Conservation (phyloP, 2,888 invertebrate species). For the Brachyptera risi region DNA sequence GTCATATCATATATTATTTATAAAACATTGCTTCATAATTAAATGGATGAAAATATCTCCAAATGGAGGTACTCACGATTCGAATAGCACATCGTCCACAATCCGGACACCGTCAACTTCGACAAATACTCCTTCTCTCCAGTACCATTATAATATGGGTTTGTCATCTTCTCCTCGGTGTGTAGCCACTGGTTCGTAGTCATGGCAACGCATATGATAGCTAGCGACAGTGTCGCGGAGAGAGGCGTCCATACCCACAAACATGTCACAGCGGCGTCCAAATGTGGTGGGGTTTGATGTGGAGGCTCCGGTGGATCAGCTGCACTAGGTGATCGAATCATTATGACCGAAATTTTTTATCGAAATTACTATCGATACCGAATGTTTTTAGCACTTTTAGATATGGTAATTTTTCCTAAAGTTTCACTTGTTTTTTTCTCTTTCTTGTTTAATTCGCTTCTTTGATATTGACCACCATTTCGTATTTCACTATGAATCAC, state of each 20-base stretch:
- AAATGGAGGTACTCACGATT: slow-evolving; percentile 60
- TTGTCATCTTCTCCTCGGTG: slow-evolving; percentile 80
- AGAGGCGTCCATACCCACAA: slow-evolving; percentile 59
- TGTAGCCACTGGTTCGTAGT: slow-evolving; percentile 81
- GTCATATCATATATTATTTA: no score
- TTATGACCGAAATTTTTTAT: neutral
- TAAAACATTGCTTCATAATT: no score
- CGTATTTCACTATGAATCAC: neutral
- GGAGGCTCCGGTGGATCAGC: neutral
- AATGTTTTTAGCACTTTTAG: neutral
- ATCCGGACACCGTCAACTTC: slow-evolving; percentile 73
- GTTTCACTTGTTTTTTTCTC: no score
- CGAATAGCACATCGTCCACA: slow-evolving; percentile 76
- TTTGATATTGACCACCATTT: neutral
- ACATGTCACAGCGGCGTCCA: slow-evolving; percentile 58
- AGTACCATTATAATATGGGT: slow-evolving; percentile 72
- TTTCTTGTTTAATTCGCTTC: no score
- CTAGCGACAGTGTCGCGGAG: slow-evolving; percentile 65
- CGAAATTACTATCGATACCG: no score
- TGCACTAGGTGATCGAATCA: neutral
- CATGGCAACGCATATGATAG: slow-evolving; percentile 68
- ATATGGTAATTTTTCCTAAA: neutral
- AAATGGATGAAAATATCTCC: no score
- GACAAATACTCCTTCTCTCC: slow-evolving; percentile 64
- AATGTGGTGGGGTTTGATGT: slow-evolving; percentile 38